These are phyloP conservation scores for Trichopria drosophilae DNA, from an alignment of 2,888 invertebrate genomes.

Conservation along the genomic window DNA sequence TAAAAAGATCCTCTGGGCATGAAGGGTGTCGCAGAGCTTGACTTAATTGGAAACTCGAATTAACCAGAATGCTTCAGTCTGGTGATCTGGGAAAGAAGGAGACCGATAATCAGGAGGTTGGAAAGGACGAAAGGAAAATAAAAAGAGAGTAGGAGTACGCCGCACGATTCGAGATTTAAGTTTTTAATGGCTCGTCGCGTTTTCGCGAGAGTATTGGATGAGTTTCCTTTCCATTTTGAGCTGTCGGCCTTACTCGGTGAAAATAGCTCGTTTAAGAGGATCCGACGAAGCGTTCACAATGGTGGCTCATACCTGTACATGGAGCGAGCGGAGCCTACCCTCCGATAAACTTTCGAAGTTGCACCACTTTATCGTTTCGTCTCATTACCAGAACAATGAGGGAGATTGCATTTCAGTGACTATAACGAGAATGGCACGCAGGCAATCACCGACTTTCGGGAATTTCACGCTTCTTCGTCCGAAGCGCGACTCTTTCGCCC, in stretches of 20 bases:
- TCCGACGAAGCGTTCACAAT: conserved; percentile 37
- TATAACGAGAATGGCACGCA: not conserved
- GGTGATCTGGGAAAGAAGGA: conserved; percentile 14
- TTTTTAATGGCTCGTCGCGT: conserved; percentile 35
- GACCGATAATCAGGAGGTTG: not conserved
- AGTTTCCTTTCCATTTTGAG: conserved; percentile 32
- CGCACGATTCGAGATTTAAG: conserved; percentile 29
- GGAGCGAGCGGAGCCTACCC: conserved; percentile 25
- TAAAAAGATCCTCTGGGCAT: too few relatives aligned
- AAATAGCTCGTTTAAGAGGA: conserved; percentile 42
- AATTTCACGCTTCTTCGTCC: not conserved
- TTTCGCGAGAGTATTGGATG: conserved; percentile 27
- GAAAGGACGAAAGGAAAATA: not conserved
- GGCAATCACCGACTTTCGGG: not conserved
- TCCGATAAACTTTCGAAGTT: conserved; percentile 46
- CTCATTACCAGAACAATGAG: conserved; percentile 47
- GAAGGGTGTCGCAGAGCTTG: not conserved
- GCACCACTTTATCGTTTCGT: conserved; percentile 47
- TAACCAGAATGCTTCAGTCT: conserved; percentile 24
- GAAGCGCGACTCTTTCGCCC: conserved; percentile 4
- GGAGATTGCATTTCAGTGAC: conserved; percentile 36
- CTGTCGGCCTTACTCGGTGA: conserved; percentile 33
- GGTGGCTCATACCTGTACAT: conserved; percentile 14
- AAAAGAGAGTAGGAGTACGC: conserved; percentile 6
- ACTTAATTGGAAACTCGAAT: conserved; percentile 30